phyloP scores from a whole-genome alignment of 2,797 vertebrate species.

The Chaetophractus vellerosus region DNA sequence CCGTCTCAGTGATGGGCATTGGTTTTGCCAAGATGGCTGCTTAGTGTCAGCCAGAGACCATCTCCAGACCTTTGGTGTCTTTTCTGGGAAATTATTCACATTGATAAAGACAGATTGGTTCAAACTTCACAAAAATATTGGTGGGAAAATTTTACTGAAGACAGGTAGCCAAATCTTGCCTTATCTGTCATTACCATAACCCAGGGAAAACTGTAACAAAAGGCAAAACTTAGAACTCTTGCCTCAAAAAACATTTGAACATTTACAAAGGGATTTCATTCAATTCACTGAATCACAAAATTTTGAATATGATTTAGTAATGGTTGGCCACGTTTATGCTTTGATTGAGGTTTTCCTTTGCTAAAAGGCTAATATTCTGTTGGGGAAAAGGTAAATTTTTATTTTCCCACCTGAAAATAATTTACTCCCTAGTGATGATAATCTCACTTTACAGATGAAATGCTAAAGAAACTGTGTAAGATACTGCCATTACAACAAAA shows the following conservation, averaged over 20 bases:
- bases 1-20: background rate
- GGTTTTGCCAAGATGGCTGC: background rate
- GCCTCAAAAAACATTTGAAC: slow-evolving; percentile 38
- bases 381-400: background rate
- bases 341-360: background rate
- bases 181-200: background rate
- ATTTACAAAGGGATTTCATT: slow-evolving; percentile 3
- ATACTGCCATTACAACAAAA: background rate
- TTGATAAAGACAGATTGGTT: background rate
- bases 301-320: background rate
- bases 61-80: slow-evolving; percentile 4
- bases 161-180: background rate
- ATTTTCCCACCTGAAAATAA: slow-evolving; percentile 25
- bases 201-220: background rate
- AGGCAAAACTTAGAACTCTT: slow-evolving; percentile 6
- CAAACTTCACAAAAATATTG: slow-evolving; percentile 17
- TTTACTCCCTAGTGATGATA: slow-evolving; percentile 17
- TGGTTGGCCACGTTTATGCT: slow-evolving; percentile 24
- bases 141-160: slow-evolving; percentile 27
- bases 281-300: background rate
- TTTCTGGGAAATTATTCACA: slow-evolving; percentile 44
- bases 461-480: slow-evolving; percentile 45
- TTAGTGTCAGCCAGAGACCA: slow-evolving; percentile 17
- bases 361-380: slow-evolving; percentile 1
- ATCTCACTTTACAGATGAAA: slow-evolving; percentile 48